Evolutionary conservation across 2,113 vertebrate species (phyloP).

Genomic region (Leiothrix lutea): DNA sequence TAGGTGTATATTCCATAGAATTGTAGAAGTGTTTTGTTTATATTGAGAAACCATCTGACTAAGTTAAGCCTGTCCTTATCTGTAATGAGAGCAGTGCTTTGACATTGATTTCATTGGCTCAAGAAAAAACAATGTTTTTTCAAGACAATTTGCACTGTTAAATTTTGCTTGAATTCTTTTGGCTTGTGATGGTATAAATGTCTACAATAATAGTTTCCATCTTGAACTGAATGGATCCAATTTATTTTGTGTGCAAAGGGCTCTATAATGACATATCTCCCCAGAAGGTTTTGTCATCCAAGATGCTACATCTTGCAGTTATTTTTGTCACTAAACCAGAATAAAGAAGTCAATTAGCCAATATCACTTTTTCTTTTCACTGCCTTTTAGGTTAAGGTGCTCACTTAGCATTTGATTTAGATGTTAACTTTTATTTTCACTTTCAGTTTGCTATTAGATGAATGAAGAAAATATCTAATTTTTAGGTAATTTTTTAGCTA

Average conservation of each 20-base stretch:
- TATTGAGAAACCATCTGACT: background rate
- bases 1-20: background rate
- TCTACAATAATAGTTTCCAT: background rate
- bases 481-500: constrained; percentile 25
- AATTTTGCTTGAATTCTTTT: background rate
- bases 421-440: constrained; percentile 22
- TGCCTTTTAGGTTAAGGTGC: background rate
- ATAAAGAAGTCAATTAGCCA: background rate
- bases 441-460: constrained; percentile 49
- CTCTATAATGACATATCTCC: background rate
- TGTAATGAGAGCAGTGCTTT: background rate
- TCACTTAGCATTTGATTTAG: background rate
- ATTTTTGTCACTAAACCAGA: background rate
- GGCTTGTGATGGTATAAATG: background rate
- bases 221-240: background rate
- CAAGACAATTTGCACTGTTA: background rate
- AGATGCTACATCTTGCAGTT: background rate
- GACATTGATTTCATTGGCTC: background rate
- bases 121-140: background rate
- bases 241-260: background rate
- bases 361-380: background rate
- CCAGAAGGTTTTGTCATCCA: background rate
- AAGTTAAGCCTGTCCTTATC: background rate
- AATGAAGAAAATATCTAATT: constrained; percentile 39
- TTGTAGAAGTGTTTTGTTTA: background rate